phyloP scores from a whole-genome alignment of 1,140 invertebrate species.

The Sipha flava region DNA sequence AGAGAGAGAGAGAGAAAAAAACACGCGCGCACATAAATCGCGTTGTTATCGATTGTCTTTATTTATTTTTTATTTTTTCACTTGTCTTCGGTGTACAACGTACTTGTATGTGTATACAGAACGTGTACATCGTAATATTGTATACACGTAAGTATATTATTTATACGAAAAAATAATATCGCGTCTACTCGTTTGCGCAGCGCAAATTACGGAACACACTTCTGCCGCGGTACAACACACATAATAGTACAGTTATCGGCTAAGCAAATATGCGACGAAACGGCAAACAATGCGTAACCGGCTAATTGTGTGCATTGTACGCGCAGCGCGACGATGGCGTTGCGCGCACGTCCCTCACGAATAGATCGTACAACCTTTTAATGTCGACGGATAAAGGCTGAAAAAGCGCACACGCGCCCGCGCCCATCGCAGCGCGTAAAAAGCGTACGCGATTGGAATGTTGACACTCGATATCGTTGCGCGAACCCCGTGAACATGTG shows the following conservation, averaged over 20 bases:
- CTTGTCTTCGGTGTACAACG: background rate
- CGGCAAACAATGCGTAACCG: background rate
- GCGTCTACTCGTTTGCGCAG: constrained; percentile 8
- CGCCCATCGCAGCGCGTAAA: no score
- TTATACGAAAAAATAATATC: background rate
- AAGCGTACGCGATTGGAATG: no score
- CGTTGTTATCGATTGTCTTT: background rate
- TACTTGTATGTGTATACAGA: background rate
- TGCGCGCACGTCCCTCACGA: background rate
- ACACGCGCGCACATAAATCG: background rate
- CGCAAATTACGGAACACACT: background rate
- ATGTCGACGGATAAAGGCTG: background rate
- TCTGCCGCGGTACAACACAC: background rate
- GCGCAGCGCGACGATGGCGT: background rate
- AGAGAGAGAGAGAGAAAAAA: background rate
- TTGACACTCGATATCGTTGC: no score
- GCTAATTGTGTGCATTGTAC: constrained; percentile 1
- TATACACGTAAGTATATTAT: background rate
- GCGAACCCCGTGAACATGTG: no score
- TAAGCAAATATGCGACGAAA: constrained; percentile 22
- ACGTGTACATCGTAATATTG: background rate
- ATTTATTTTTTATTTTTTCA: background rate
- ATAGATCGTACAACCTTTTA: background rate
- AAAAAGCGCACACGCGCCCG: no score
- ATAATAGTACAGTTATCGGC: constrained; percentile 20